These are phyloP conservation scores for Morpho achilles DNA, from an alignment of 2,888 invertebrate species.

Conservation along the genomic window DNA sequence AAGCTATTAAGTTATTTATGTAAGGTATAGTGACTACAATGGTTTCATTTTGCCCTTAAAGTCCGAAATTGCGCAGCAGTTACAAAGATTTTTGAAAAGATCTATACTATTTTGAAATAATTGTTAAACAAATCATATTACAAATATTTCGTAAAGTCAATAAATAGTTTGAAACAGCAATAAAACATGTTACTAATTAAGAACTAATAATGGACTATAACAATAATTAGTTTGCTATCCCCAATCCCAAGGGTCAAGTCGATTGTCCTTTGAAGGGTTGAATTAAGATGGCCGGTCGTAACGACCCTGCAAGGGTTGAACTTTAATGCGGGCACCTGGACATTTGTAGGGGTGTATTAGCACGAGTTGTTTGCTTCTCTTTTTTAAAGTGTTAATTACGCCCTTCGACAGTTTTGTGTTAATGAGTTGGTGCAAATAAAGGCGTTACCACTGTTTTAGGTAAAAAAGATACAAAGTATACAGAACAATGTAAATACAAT, in stretches of 20 bases:
- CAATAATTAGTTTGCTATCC: constrained; percentile 69
- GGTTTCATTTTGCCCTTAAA: too few species aligned
- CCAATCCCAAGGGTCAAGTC: constrained; percentile 61
- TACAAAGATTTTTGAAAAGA: too few species aligned
- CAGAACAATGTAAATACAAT: too few species aligned
- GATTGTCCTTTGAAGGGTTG: constrained; percentile 76
- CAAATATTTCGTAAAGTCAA: neutral
- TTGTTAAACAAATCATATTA: too few species aligned
- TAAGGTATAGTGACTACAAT: too few species aligned
- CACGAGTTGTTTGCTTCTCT: constrained; percentile 33
- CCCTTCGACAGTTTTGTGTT: constrained; percentile 11
- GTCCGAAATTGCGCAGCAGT: too few species aligned
- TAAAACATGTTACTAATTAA: constrained; percentile 15
- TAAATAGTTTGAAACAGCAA: constrained; percentile 3
- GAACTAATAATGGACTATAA: constrained; percentile 65
- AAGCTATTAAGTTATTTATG: too few species aligned
- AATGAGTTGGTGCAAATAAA: constrained; percentile 9
- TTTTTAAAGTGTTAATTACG: constrained; percentile 15
- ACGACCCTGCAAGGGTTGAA: constrained; percentile 61
- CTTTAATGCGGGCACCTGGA: constrained; percentile 72
- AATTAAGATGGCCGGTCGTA: constrained; percentile 69
- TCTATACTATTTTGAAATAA: too few species aligned
- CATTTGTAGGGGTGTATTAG: constrained; percentile 46
- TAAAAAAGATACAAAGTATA: neutral
- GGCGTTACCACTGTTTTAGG: neutral